Base-by-base conservation (phyloP, 1,140 invertebrate species). In the Cotesia glomerata region DNA sequence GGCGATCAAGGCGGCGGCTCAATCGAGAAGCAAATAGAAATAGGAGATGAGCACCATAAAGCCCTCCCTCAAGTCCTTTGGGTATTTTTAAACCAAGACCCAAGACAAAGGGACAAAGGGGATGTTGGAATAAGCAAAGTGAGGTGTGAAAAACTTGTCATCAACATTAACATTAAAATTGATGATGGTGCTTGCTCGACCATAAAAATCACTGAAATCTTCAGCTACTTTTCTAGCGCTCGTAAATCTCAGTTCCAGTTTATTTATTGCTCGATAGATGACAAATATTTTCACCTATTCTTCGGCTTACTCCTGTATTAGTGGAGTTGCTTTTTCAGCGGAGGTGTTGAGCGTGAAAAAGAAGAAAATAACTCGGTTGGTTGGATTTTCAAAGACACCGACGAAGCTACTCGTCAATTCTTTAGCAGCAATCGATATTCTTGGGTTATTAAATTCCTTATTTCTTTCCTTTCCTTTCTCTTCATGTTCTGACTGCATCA, bases 311-410 rank as follows among this genome's bases (percentile, higher is more conserved):
- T 67, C 52, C 18, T 13, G 9, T 39, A 18, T 49, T 34, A 7
- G 26, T 13, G 3, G 26, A 26, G 26, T 26, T 26, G 26, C 26
- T 26, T 26, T 26, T 26, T 26, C 26, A 26, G 26, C 26, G 26
- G 26, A 26, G 26, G 26, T 26, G 26, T 26, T 18, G 4, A 51
- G 5, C 52, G 52, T 9, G 8, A 58, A 58, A 26, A 18, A 13
- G 39, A 34, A 14, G 65, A 67, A 67, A 67, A 67, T 67, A 13
- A 18, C 52, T 64, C n/a, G 39, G 45, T 18, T 13, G 14, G 49
- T 49, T 67, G 49, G 35, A 67, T 67, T 67, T 67, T 51, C 65
- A 67, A 67, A 67, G 51, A 49, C 18, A 67, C 49, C 56, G 56
- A 58, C 56, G 16, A 14, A 8, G 26, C 26, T 54, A 14, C 16